Conservation (phyloP, 2,888 invertebrate genomes). For the Drepana falcataria region DNA sequence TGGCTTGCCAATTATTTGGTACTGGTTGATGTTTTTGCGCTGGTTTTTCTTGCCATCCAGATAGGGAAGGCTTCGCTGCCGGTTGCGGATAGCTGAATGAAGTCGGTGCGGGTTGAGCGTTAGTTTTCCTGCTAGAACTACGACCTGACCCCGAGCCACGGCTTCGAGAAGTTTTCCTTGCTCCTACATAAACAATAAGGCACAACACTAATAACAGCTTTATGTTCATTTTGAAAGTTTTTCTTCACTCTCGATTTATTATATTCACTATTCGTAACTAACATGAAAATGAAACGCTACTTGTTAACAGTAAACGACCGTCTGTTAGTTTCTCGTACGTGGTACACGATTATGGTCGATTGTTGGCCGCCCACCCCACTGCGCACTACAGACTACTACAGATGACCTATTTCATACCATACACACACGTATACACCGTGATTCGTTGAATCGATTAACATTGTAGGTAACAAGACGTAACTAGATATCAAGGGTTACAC, state of each 20-base stretch:
- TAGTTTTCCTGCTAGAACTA: conserved; percentile 48
- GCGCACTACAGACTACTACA: conserved; percentile 27
- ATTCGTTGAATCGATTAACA: conserved; percentile 39
- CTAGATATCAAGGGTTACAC: too few species aligned
- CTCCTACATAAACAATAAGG: conserved; percentile 38
- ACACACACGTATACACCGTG: conserved; percentile 28
- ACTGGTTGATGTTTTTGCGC: conserved; percentile 41
- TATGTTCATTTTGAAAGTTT: conserved; percentile 37
- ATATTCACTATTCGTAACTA: neutral
- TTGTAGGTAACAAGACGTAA: conserved; percentile 18
- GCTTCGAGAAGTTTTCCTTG: conserved; percentile 55
- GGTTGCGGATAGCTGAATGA: conserved; percentile 60
- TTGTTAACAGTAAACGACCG: conserved; percentile 33
- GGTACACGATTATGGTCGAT: conserved; percentile 39
- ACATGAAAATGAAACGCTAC: neutral
- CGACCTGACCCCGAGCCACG: conserved; percentile 59
- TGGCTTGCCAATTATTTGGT: conserved; percentile 39
- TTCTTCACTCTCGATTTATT: neutral
- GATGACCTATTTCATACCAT: conserved; percentile 4
- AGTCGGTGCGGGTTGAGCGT: conserved; percentile 58
- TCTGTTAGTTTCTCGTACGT: conserved; percentile 44
- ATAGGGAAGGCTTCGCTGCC: conserved; percentile 52
- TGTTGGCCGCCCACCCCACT: conserved; percentile 51
- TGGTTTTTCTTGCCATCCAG: conserved; percentile 65
- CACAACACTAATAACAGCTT: conserved; percentile 31